phyloP scores from a whole-genome alignment of 1,140 invertebrate species.

The Drosophila sproati region DNA sequence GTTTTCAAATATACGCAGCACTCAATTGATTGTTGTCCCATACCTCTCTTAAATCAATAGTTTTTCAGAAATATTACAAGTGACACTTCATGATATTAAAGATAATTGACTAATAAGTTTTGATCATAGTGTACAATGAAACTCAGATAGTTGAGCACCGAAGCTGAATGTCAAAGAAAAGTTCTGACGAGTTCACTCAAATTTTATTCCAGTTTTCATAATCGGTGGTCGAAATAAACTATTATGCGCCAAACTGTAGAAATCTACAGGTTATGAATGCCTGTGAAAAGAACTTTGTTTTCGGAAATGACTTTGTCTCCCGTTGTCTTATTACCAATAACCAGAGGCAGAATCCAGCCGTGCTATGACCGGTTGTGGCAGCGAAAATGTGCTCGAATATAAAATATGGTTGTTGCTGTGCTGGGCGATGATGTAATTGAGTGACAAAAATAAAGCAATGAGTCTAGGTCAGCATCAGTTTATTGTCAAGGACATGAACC shows the following conservation, averaged over 20 bases:
- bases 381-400: constrained; percentile 23
- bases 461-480: background rate
- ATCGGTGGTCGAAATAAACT: constrained; percentile 61
- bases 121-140: constrained; percentile 9
- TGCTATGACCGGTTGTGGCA: constrained; percentile 29
- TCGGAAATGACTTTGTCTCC: constrained; percentile 23
- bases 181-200: no score
- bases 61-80: no score
- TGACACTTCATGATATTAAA: no score
- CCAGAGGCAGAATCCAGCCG: constrained; percentile 55
- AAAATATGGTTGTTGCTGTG: constrained; percentile 3
- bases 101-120: constrained; percentile 23
- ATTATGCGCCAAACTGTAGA: constrained; percentile 37
- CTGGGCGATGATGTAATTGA: constrained; percentile 37
- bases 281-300: constrained; percentile 30
- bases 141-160: no score
- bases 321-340: constrained; percentile 76
- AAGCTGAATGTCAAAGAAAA: no score
- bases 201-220: no score
- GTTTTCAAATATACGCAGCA: no score
- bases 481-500: background rate
- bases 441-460: constrained; percentile 13
- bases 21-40: background rate
- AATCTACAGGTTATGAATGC: constrained; percentile 37
- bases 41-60: background rate